Evolutionary conservation across 2,797 vertebrate genomes (phyloP), one percentile per base, ranked within the genome.

Genomic region (Emys orbicularis): DNA sequence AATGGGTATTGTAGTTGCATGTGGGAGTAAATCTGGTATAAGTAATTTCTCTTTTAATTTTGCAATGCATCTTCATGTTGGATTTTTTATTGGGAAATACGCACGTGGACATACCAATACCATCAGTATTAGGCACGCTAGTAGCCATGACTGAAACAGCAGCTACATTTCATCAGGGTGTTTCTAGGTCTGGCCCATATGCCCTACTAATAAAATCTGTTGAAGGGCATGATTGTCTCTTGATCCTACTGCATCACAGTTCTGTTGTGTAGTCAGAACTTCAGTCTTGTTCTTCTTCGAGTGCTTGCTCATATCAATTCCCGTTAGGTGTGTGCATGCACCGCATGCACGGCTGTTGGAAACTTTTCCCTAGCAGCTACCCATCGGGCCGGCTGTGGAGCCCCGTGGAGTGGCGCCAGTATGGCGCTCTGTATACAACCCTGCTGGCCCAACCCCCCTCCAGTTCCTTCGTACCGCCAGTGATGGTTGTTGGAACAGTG

Each of bases 1-100:
- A 79, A 27, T 56, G 31, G 53, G 5, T 19, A 34, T 85, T 41
- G 29, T 9, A 12, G 44, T 86, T 0, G 0, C 0, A 1, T n/a
- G n/a, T 92, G 25, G 29, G 88, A 13, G 57, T 96, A 25, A 21
- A 19, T 81, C 27, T 91, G 53, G 16, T 10, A 84, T 8, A 44
- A 72, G 74, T 83, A 25, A 72, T 90, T 88, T 91, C n/a, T 93
- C 11, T 49, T 93, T 93, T 23, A 56, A 0, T 91, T 84, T 21
- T 1, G 0, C 81, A 6, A 4, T n/a, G 2, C 72, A 5, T 53
- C 47, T 47, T 77, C 25, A 65, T 50, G 3, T 1, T 92, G 74
- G 9, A 72, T n/a, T 11, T 54, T 94, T 83, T 52, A 56, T 34
- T 29, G 25, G 47, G 92, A 59, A 91, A 49, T 83, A 34, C 3